phyloP scores from a whole-genome alignment of 2,888 invertebrate genomes.

The Tribolium freemani region DNA sequence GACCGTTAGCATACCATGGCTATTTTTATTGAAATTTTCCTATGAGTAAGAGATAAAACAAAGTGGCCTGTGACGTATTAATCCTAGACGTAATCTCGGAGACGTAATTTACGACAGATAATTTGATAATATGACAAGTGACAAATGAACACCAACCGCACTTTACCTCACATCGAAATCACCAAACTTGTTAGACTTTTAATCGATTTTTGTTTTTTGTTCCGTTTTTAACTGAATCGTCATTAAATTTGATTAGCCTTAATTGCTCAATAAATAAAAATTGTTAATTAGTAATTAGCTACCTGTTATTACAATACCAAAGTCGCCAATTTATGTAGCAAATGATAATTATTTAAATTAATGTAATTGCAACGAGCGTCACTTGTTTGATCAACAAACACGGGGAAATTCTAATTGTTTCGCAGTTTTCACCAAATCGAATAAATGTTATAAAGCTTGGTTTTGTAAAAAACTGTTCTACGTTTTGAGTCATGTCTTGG shows the following conservation, averaged over 20 bases:
- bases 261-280: not conserved
- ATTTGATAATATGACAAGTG: constrained; percentile 6
- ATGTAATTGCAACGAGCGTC: not conserved
- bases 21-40: constrained; percentile 12
- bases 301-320: not conserved
- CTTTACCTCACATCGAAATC: not conserved
- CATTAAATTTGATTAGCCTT: not conserved
- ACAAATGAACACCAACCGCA: not conserved
- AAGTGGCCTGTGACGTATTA: constrained; percentile 27
- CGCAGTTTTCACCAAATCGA: too few species aligned
- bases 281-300: not conserved
- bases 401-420: not conserved
- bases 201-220: too few species aligned
- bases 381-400: not conserved
- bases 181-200: too few species aligned
- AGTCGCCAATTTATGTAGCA: constrained; percentile 1
- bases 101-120: constrained; percentile 5
- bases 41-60: constrained; percentile 7
- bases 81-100: constrained; percentile 9
- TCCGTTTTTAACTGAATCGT: not conserved
- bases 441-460: too few species aligned
- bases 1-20: not conserved
- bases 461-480: too few species aligned
- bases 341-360: not conserved
- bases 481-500: too few species aligned